These are phyloP conservation scores for Zaprionus nigranus DNA, from an alignment of 1,140 invertebrate genomes.

Conservation along the genomic window DNA sequence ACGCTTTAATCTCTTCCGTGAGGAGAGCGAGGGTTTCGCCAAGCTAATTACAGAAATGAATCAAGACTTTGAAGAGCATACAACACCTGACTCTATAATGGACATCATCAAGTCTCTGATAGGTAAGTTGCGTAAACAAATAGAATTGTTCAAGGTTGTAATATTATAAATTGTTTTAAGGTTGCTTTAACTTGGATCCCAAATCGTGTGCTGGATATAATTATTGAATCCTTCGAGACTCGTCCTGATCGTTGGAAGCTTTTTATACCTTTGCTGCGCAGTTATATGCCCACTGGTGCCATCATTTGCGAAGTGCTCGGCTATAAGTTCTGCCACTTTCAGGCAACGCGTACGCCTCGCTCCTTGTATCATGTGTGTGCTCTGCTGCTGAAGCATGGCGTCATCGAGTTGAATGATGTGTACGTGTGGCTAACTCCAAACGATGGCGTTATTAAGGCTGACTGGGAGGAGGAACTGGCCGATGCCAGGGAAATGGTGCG, in stretches of 20 bases:
- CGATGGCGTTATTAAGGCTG: conserved; percentile 92
- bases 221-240: conserved; percentile 98
- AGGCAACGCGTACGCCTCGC: conserved; percentile 90
- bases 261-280: conserved; percentile 93
- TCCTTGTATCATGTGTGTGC: conserved; percentile 96
- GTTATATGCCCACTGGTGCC: conserved; percentile 93
- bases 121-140: conserved; percentile 86
- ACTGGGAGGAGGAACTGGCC: conserved; percentile 92
- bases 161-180: conserved; percentile 85
- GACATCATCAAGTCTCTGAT: conserved; percentile 97
- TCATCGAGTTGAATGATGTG: conserved; percentile 94
- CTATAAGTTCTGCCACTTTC: conserved; percentile 95
- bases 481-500: conserved; percentile 95
- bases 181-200: conserved; percentile 99
- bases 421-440: conserved; percentile 96
- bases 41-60: conserved; percentile 98
- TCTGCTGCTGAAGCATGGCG: conserved; percentile 93
- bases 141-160: neutral
- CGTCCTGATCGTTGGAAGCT: conserved; percentile 90
- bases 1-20: conserved; percentile 99
- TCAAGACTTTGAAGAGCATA: conserved; percentile 91
- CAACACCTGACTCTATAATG: conserved; percentile 88
- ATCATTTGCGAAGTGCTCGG: conserved; percentile 97
- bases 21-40: conserved; percentile 99
- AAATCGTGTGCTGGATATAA: conserved; percentile 98